Conservation (phyloP, 1,140 invertebrate species). For the Panagrolaimus sp. region DNA sequence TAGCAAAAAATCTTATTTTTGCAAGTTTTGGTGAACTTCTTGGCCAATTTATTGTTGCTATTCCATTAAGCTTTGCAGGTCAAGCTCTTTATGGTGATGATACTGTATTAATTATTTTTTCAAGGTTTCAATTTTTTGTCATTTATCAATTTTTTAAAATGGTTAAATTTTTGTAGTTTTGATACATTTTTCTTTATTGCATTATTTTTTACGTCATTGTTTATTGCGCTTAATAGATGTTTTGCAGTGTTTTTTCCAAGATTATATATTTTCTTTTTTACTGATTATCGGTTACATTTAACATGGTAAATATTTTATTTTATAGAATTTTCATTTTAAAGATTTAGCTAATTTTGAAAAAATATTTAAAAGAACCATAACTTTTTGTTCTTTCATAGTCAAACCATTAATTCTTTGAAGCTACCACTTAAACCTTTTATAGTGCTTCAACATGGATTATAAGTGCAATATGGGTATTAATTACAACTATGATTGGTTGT, state of each 20-base stretch:
- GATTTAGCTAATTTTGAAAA: too few relatives aligned
- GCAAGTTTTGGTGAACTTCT: slow-evolving; percentile 18
- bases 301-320: slow-evolving; percentile 9
- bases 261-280: slow-evolving; percentile 19
- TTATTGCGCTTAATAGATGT: slow-evolving; percentile 20
- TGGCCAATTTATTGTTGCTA: slow-evolving; percentile 22
- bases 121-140: slow-evolving; percentile 12
- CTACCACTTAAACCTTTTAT: background rate
- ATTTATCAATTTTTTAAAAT: background rate
- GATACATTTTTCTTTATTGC: slow-evolving; percentile 23
- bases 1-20: slow-evolving; percentile 14
- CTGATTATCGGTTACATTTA: slow-evolving; percentile 17
- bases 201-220: slow-evolving; percentile 20
- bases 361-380: too few relatives aligned
- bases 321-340: too few relatives aligned
- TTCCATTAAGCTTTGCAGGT: slow-evolving; percentile 23
- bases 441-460: slow-evolving; percentile 17
- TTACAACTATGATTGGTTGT: slow-evolving; percentile 23
- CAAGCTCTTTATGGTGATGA: slow-evolving; percentile 22
- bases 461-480: slow-evolving; percentile 11
- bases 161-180: slow-evolving; percentile 17
- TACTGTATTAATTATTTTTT: slow-evolving; percentile 18
- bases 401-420: too few relatives aligned
- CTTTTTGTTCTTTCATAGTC: too few relatives aligned
- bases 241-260: slow-evolving; percentile 12